Evolutionary conservation across 2,888 invertebrate species (phyloP).

Genomic region (Epinotia bilunana): DNA sequence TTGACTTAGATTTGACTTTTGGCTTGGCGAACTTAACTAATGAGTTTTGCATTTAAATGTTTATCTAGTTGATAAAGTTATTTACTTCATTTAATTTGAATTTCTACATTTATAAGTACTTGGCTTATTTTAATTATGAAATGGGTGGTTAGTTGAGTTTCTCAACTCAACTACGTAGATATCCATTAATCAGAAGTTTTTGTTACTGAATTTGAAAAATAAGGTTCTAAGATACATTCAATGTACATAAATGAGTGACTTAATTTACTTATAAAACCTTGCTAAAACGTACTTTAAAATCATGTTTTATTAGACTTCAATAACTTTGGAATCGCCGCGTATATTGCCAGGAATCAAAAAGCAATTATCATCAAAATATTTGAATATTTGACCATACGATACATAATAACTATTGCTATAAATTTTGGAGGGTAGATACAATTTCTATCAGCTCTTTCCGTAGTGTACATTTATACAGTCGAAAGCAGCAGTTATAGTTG

Average conservation of each 20-base stretch:
- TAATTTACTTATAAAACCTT: background rate
- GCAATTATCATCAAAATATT: no score
- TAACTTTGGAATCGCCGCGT: no score
- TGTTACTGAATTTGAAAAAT: background rate
- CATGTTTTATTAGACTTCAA: background rate
- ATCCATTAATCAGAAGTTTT: background rate
- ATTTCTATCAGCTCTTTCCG: no score
- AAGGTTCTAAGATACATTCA: background rate
- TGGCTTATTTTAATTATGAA: background rate
- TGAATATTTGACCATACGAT: no score
- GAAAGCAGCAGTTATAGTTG: no score
- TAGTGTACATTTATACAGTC: no score
- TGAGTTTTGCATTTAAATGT: slow-evolving; percentile 9
- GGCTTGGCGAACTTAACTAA: slow-evolving; percentile 14
- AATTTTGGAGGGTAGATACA: no score
- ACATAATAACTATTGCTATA: no score
- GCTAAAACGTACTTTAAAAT: background rate
- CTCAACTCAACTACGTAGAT: background rate
- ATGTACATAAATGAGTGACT: no score
- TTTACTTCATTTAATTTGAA: background rate
- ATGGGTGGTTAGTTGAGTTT: background rate
- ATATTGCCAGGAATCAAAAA: no score
- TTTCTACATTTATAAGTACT: background rate
- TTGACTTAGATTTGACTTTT: slow-evolving; percentile 22
- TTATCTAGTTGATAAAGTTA: slow-evolving; percentile 3